These are phyloP conservation scores for Chrysochloris asiatica DNA, from an alignment of 2,113 vertebrate species.

Conservation along the genomic window DNA sequence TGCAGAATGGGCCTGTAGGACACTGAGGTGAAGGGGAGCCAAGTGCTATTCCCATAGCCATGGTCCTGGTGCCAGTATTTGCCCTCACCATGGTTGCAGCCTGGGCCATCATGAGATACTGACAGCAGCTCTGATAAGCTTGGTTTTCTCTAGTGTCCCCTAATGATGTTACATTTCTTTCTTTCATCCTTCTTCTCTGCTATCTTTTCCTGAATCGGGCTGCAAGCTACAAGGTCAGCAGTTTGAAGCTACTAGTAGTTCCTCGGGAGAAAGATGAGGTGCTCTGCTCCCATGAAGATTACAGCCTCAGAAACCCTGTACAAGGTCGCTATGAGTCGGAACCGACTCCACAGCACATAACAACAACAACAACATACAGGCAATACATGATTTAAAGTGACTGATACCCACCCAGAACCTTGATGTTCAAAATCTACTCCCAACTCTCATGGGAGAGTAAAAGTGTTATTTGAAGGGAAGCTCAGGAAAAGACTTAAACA, in stretches of 20 bases:
- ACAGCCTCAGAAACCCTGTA: no score
- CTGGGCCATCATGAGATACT: constrained; percentile 85
- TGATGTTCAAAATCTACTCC: constrained; percentile 73
- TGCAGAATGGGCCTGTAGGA: constrained; percentile 84
- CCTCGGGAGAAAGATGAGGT: no score
- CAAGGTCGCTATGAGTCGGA: no score
- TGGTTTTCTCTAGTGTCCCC: constrained; percentile 61
- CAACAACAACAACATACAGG: no score
- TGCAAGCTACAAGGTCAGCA: constrained; percentile 67
- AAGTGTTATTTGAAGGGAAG: constrained; percentile 59
- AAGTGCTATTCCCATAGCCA: constrained; percentile 80
- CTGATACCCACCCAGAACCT: constrained; percentile 75
- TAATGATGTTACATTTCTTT: constrained; percentile 53
- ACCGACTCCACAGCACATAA: no score
- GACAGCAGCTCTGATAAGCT: constrained; percentile 81
- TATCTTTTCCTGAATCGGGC: constrained; percentile 37
- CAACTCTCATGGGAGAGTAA: constrained; percentile 56
- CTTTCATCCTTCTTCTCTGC: not conserved
- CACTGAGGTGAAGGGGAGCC: constrained; percentile 82
- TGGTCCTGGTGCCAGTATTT: constrained; percentile 84
- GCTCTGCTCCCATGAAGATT: no score
- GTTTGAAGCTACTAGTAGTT: no score
- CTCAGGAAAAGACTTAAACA: constrained; percentile 46
- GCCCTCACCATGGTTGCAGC: constrained; percentile 71
- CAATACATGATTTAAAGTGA: constrained; percentile 79